Evolutionary conservation across 2,888 invertebrate species (phyloP).

Genomic region (Brenthis hecate): DNA sequence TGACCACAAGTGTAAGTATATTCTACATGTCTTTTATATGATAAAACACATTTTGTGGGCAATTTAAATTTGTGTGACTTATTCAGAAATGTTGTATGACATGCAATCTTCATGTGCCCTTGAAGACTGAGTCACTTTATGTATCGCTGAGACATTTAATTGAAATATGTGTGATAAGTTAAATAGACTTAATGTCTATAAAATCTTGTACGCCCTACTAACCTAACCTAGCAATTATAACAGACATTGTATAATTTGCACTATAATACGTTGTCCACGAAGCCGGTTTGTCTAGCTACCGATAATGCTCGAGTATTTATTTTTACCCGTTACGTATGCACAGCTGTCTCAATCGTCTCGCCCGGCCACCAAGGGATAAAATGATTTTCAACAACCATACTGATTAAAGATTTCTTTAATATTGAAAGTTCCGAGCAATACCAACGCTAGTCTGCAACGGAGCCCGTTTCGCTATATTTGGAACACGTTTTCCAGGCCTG

Average conservation of each 20-base stretch:
- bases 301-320: constrained; percentile 80
- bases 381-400: constrained; percentile 52
- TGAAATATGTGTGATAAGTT: neutral
- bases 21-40: neutral
- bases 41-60: neutral
- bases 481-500: constrained; percentile 60
- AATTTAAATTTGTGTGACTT: constrained; percentile 1
- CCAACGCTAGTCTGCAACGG: constrained; percentile 39
- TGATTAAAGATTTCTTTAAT: constrained; percentile 48
- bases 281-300: constrained; percentile 76
- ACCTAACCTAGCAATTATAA: constrained; percentile 45
- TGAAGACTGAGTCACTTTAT: constrained; percentile 12
- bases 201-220: constrained; percentile 13
- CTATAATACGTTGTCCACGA: constrained; percentile 76
- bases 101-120: constrained; percentile 11
- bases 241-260: constrained; percentile 47
- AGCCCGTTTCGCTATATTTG: constrained; percentile 69
- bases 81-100: constrained; percentile 5
- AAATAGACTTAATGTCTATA: constrained; percentile 3
- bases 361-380: constrained; percentile 70
- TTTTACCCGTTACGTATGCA: constrained; percentile 80
- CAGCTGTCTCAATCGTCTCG: constrained; percentile 74
- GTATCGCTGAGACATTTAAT: constrained; percentile 3
- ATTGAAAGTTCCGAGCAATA: constrained; percentile 42
- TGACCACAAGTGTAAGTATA: no score